Base-by-base conservation (phyloP, 2,797 vertebrate species). In the Hoplostethus atlanticus region DNA sequence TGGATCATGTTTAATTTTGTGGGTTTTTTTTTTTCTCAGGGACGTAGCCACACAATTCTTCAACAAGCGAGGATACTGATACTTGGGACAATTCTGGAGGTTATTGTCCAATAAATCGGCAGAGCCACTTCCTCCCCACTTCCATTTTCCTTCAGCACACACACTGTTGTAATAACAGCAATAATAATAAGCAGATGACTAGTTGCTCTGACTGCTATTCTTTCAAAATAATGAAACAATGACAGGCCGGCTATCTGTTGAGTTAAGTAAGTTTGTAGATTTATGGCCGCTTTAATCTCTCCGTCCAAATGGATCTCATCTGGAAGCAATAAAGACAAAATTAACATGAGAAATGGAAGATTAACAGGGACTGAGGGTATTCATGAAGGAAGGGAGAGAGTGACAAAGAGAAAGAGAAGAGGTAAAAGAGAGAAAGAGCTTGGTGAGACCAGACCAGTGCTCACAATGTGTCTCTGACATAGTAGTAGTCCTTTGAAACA, bases 311-410 rank as follows among this genome's bases (percentile, higher is more conserved):
- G 73, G 69, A 68, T 80, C 76, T 91, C 83, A 91, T 93, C 90
- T 93, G 92, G 84, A 89, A 88, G 84, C 84, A 91, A 94, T 92
- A 85, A 89, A 90, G 79, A 78, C 51, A 53, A 87, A 84, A 94
- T 92, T 76, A 87, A 87, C 84, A 91, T 87, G 74, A 91, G 91
- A 51, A 84, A 92, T 81, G 80, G 67, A 81, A 84, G 79, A 93
- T 92, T 80, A 85, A 90, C 68, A 76, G 72, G 70, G 87, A 85
- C 48, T 21, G 46, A 56, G 73, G 70, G 54, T 73, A 87, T 90
- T 88, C 74, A 85, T 91, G 73, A 69, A 68, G 31, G 7, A 28
- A 51, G 59, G 15, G 16, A 55, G 60, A 57, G 53, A 5, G 21
- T 16, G 53, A 57, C 17, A 58, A 70, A 73, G 36, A 71, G 67